phyloP scores from a whole-genome alignment of 2,113 vertebrate species.

The Zeus faber region DNA sequence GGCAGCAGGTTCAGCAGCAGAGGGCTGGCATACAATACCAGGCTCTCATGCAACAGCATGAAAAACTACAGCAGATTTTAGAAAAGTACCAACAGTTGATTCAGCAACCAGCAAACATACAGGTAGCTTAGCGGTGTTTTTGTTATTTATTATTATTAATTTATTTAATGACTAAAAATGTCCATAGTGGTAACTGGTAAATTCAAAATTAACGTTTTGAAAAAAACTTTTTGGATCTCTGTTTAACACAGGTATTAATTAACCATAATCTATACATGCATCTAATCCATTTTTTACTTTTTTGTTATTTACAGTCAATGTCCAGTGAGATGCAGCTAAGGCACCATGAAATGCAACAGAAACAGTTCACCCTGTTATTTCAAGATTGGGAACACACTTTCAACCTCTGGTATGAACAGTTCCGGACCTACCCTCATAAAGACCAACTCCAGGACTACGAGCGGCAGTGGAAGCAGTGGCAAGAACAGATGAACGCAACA shows the following conservation, averaged over 20 bases:
- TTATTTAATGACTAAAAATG: too few relatives aligned
- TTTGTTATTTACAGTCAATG: slow-evolving; percentile 79
- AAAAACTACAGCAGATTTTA: slow-evolving; percentile 89
- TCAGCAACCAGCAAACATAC: slow-evolving; percentile 86
- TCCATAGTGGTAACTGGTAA: too few relatives aligned
- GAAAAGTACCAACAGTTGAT: slow-evolving; percentile 91
- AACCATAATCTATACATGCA: too few relatives aligned
- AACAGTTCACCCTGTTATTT: slow-evolving; percentile 87
- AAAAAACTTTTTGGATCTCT: too few relatives aligned
- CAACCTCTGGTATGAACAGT: slow-evolving; percentile 90
- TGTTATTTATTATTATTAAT: background rate
- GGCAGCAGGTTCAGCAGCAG: slow-evolving; percentile 96
- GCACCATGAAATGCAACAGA: slow-evolving; percentile 90
- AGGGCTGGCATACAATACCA: slow-evolving; percentile 91
- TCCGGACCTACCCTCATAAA: slow-evolving; percentile 93
- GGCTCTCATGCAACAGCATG: slow-evolving; percentile 95
- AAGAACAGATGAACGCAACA: slow-evolving; percentile 94
- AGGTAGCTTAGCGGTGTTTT: slow-evolving; percentile 66
- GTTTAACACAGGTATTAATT: too few relatives aligned
- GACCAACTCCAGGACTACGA: slow-evolving; percentile 95
- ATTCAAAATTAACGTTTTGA: too few relatives aligned
- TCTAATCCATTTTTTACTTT: background rate
- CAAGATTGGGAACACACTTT: slow-evolving; percentile 93
- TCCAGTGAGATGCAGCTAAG: slow-evolving; percentile 87
- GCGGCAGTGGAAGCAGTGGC: slow-evolving; percentile 96